Conservation (phyloP, 2,113 vertebrate species). For the Phoxinus phoxinus region DNA sequence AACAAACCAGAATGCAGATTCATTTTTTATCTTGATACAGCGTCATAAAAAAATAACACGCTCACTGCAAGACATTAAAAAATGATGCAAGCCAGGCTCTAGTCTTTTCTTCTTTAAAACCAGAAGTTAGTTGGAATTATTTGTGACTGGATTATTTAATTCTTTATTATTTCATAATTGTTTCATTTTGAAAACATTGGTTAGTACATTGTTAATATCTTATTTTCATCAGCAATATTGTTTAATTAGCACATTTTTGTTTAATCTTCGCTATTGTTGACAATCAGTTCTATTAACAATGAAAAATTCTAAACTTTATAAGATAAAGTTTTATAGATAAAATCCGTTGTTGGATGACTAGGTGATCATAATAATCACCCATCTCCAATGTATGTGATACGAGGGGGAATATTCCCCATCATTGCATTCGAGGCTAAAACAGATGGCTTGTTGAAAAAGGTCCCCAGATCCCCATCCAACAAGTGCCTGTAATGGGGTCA, state of each 20-base stretch:
- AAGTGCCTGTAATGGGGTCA: constrained; percentile 53
- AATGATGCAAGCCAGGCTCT: background rate
- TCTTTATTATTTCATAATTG: background rate
- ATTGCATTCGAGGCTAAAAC: constrained; percentile 48
- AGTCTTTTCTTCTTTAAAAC: background rate
- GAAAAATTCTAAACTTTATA: background rate
- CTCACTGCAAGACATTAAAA: background rate
- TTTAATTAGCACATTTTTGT: background rate
- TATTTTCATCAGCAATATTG: background rate
- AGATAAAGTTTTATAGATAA: too few relatives aligned
- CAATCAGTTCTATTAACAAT: background rate
- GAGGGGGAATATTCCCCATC: constrained; percentile 3
- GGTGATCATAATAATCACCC: background rate
- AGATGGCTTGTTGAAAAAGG: constrained; percentile 55
- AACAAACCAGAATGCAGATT: background rate
- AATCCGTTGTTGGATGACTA: constrained; percentile 2
- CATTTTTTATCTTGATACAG: background rate
- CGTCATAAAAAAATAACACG: background rate
- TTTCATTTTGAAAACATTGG: background rate
- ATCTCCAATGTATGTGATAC: background rate
- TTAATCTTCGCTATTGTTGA: background rate
- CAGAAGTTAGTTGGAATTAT: background rate
- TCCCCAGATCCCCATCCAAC: constrained; percentile 45
- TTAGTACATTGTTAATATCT: background rate
- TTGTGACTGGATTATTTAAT: background rate